Base-by-base conservation (phyloP, 2,113 vertebrate genomes). In the Tiliqua scincoides region DNA sequence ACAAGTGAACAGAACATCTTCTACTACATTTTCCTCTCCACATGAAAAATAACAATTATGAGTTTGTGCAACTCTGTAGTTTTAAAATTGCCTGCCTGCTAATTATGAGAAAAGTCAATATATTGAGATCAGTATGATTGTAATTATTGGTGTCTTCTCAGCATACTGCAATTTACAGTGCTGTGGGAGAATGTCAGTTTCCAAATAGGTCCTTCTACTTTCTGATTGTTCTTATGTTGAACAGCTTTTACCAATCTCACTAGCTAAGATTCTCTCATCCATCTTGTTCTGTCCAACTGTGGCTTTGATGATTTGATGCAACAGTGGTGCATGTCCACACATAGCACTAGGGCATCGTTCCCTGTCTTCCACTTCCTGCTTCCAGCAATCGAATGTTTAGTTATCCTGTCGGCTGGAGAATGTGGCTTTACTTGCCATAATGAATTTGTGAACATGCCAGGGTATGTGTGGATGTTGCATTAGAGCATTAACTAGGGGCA, bases 61-160 rank as follows among this genome's bases (percentile, higher is more conserved):
- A 74, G 80, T 90, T 73, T 61, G 27, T 40, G 21, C 54, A 43
- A 83, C 37, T 32, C 72, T 57, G 54, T 82, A 61, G 37, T 75
- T 86, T 86, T 85, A 21, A 88, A 89, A 90, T 81, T 77, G 70
- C 74, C 63, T 68, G 71, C 81, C 88, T 83, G 67, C 89, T 91
- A 86, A 87, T 89, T 61, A 75, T 82, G 76, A 90, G 85, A 87
- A 91, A 90, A 92, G 63, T 52, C 75, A 63, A 82, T 77, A 63
- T 77, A 76, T 7, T 90, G 78, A 84, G 77, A 77, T 89, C 17
- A 37, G 84, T 73, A 73, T 84, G 11, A 32, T 48, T 79, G 71
- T 87, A 82, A 85, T 90, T 90, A 82, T 72, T 62, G 37, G 6
- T 79, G 14, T 35, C 63, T 61, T 43, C 78, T 63, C 63, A 63